Evolutionary conservation across 1,140 invertebrate species (phyloP).

Genomic region (Drosophila carrolli): DNA sequence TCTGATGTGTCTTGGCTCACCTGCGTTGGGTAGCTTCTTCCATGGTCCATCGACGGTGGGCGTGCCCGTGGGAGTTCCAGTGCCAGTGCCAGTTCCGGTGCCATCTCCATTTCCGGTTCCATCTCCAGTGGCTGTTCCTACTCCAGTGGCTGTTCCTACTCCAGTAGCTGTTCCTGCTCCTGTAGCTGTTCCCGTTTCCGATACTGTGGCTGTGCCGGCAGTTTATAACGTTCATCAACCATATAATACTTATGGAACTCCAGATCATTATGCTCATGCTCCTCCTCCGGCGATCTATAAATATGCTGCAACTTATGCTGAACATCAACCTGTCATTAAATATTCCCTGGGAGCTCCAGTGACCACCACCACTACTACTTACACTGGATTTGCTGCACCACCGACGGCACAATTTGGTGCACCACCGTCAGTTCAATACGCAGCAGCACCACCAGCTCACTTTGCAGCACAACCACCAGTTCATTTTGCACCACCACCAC

Average conservation of each 20-base stretch:
- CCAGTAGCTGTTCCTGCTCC: slow-evolving; percentile 35
- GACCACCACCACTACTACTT: slow-evolving; percentile 70
- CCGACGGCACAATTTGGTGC: slow-evolving; percentile 29
- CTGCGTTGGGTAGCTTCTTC: slow-evolving; percentile 29
- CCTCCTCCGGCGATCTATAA: slow-evolving; percentile 19
- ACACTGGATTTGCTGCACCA: slow-evolving; percentile 52
- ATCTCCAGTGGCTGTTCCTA: slow-evolving; percentile 26
- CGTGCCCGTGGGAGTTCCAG: slow-evolving; percentile 29
- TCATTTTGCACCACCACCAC: slow-evolving; percentile 17
- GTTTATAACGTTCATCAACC: slow-evolving; percentile 18
- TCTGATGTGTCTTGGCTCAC: slow-evolving; percentile 13
- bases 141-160: slow-evolving; percentile 6
- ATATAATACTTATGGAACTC: slow-evolving; percentile 1
- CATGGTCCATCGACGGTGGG: slow-evolving; percentile 28
- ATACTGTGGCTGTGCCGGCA: slow-evolving; percentile 40
- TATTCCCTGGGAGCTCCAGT: slow-evolving; percentile 64
- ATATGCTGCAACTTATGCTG: slow-evolving; percentile 46
- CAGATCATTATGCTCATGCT: slow-evolving; percentile 12
- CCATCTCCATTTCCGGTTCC: slow-evolving; percentile 30
- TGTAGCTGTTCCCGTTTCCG: slow-evolving; percentile 51
- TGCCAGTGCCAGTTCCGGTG: slow-evolving; percentile 37
- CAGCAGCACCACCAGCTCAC: slow-evolving; percentile 23
- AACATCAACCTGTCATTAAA: slow-evolving; percentile 51
- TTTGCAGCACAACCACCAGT: slow-evolving; percentile 31
- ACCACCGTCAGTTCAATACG: slow-evolving; percentile 19